Conservation (phyloP, 2,797 vertebrate genomes). For the Crenuchus spilurus region DNA sequence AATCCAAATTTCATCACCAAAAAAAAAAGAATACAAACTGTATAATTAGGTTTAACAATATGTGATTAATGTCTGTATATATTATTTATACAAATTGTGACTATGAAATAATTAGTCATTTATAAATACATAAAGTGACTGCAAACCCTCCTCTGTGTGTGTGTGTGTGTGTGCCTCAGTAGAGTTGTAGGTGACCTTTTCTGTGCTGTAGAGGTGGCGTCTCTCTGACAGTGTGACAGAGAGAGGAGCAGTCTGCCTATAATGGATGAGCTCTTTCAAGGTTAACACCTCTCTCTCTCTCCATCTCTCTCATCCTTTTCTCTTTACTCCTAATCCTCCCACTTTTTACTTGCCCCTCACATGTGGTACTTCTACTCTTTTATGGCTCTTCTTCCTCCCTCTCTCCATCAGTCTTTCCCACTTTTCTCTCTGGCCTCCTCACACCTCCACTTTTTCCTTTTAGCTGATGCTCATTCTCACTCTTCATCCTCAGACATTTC, state of each 20-base stretch:
- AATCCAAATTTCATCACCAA: too few species aligned
- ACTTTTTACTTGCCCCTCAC: conserved; percentile 25
- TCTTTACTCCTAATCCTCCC: conserved; percentile 25
- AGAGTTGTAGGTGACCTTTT: conserved; percentile 79
- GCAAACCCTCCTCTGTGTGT: conserved; percentile 22
- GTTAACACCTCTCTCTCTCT: conserved; percentile 68
- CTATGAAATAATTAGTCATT: too few species aligned
- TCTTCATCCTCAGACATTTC: conserved; percentile 12
- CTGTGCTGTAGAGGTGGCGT: conserved; percentile 74
- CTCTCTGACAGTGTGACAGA: conserved; percentile 82
- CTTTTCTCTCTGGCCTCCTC: conserved; percentile 28
- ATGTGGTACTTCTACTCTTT: background rate
- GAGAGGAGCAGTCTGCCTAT: conserved; percentile 75
- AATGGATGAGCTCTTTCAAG: conserved; percentile 85
- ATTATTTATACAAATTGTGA: too few species aligned
- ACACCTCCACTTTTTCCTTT: background rate
- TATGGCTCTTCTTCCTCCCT: conserved; percentile 6
- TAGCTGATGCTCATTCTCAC: background rate
- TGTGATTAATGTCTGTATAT: too few species aligned
- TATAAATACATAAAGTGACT: too few species aligned
- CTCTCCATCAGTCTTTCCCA: conserved; percentile 23
- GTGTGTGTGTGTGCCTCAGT: conserved; percentile 56
- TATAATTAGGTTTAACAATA: too few species aligned
- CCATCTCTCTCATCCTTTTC: conserved; percentile 29
- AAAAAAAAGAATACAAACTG: too few species aligned